Conservation (phyloP, 2,888 invertebrate species). For the Odontocolon sp. region DNA sequence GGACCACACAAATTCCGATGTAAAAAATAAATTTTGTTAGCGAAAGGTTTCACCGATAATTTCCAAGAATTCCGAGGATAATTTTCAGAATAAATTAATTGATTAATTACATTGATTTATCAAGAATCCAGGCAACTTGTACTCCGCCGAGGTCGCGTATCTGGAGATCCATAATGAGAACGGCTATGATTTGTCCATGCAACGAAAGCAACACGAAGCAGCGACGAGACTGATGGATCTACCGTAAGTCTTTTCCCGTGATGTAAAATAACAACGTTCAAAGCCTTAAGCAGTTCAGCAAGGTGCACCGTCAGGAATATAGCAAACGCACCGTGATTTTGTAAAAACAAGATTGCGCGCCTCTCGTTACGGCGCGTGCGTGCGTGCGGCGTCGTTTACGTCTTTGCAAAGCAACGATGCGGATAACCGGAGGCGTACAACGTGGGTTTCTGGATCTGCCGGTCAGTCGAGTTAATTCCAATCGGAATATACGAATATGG, state of each 20-base stretch:
- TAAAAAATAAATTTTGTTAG: background rate
- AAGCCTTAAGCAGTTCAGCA: conserved; percentile 15
- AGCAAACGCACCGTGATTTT: conserved; percentile 48
- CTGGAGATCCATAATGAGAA: conserved; percentile 84
- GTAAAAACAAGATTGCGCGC: conserved; percentile 57
- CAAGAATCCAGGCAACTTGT: conserved; percentile 76
- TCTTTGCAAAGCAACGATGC: background rate
- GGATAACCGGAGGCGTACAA: conserved; percentile 19
- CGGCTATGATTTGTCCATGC: conserved; percentile 82
- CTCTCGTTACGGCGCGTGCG: conserved; percentile 44
- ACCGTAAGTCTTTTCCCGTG: conserved; percentile 78
- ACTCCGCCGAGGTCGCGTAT: conserved; percentile 81
- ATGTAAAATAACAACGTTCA: conserved; percentile 15
- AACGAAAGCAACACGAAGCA: conserved; percentile 75
- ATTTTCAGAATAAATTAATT: background rate
- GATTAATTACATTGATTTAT: conserved; percentile 21
- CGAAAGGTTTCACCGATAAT: background rate
- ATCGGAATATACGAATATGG: conserved; percentile 49
- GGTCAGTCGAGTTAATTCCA: conserved; percentile 44
- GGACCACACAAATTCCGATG: too few relatives aligned
- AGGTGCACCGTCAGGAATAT: conserved; percentile 16
- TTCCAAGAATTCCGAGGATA: too few relatives aligned
- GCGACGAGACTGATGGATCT: conserved; percentile 80
- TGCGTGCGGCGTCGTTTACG: conserved; percentile 15
- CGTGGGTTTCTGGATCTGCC: conserved; percentile 49